Evolutionary conservation across 2,888 invertebrate genomes (phyloP).

Genomic region (Chloroclystis v-ata): DNA sequence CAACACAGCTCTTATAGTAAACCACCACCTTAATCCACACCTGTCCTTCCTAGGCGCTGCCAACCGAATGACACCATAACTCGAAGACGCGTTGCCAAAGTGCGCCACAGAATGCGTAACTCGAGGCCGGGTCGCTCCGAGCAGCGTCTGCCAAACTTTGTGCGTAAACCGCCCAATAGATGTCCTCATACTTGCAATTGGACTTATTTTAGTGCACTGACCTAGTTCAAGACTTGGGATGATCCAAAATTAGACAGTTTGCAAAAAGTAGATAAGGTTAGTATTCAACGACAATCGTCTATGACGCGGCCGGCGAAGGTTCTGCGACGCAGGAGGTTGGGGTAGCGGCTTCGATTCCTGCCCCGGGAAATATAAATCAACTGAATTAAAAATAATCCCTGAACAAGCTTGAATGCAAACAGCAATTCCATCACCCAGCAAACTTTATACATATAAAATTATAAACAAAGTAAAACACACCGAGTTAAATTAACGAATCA

Average conservation of each 20-base stretch:
- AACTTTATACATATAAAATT: too few species aligned
- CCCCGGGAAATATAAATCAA: too few species aligned
- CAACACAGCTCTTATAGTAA: too few species aligned
- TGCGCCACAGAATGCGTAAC: slow-evolving; percentile 23
- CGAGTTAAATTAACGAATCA: slow-evolving; percentile 58
- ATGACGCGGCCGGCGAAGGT: too few species aligned
- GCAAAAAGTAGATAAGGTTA: too few species aligned
- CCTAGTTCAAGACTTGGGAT: neutral
- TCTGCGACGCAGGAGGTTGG: too few species aligned
- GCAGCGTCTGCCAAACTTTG: slow-evolving; percentile 20
- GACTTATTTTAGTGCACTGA: slow-evolving; percentile 2
- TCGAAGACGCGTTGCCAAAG: slow-evolving; percentile 31
- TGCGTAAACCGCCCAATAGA: slow-evolving; percentile 1
- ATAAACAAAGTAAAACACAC: slow-evolving; percentile 27
- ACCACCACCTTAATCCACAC: slow-evolving; percentile 22
- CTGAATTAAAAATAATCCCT: too few species aligned
- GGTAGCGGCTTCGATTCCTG: too few species aligned
- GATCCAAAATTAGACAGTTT: too few species aligned
- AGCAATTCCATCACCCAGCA: too few species aligned
- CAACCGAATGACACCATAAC: slow-evolving; percentile 44
- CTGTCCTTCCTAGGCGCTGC: slow-evolving; percentile 35
- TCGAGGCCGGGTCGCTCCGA: slow-evolving; percentile 5
- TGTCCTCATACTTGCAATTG: slow-evolving; percentile 1
- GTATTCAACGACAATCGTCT: too few species aligned
- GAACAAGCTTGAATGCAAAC: too few species aligned